Conservation (phyloP, 2,797 vertebrate species). For the Tragelaphus eurycerus region DNA sequence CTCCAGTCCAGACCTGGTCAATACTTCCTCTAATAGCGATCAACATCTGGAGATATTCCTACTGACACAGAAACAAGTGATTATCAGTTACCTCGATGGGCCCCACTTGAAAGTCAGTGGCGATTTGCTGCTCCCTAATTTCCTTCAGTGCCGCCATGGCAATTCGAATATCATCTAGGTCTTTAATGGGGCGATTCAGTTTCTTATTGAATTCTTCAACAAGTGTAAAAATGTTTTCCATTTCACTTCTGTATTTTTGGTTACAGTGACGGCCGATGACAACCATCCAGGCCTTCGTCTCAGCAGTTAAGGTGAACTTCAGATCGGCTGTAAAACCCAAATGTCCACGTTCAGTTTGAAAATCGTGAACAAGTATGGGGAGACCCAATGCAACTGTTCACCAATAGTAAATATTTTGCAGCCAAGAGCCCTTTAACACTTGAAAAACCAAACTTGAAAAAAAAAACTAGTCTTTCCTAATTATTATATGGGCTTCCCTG, state of each 20-base stretch:
- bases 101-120: slow-evolving; percentile 92
- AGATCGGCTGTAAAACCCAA: slow-evolving; percentile 86
- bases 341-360: background rate
- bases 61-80: background rate
- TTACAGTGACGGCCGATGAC: slow-evolving; percentile 91
- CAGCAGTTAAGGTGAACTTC: slow-evolving; percentile 91
- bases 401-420: background rate
- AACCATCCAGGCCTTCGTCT: slow-evolving; percentile 94
- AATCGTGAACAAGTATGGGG: background rate
- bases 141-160: slow-evolving; percentile 93
- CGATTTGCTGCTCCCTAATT: slow-evolving; percentile 92
- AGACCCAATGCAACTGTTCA: background rate
- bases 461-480: background rate
- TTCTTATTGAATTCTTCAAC: slow-evolving; percentile 94
- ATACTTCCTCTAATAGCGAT: background rate
- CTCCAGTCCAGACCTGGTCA: background rate
- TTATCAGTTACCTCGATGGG: slow-evolving; percentile 91
- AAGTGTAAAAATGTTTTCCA: slow-evolving; percentile 93
- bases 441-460: background rate
- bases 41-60: background rate
- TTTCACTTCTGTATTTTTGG: slow-evolving; percentile 91
- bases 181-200: slow-evolving; percentile 91
- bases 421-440: background rate
- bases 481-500: background rate
- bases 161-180: slow-evolving; percentile 95